Percentiles rank a stretch among this genome's conserved stretches.
Conservation (phyloP, 2,888 invertebrate species). For the Heterodera filipjevi region DNA sequence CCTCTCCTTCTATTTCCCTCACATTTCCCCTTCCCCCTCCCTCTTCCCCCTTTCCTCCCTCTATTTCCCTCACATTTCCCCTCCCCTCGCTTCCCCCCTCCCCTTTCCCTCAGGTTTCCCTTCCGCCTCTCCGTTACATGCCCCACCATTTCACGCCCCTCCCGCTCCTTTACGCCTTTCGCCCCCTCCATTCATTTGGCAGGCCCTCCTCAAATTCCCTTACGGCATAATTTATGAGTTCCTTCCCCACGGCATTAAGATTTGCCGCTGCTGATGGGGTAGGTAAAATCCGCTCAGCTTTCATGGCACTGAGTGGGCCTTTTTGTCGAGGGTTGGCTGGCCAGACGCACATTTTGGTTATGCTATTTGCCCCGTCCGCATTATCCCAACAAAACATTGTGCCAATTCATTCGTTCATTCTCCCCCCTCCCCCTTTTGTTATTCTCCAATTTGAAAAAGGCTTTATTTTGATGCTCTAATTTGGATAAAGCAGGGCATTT, state of each 20-base stretch:
- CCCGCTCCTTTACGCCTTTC: neutral
- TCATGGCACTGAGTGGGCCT: neutral
- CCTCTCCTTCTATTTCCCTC: too few relatives aligned
- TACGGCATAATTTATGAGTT: constrained; percentile 31
- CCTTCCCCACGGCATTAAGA: neutral
- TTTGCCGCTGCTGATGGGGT: neutral
- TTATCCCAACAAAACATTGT: neutral
- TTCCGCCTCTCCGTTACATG: neutral
- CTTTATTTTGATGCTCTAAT: neutral
- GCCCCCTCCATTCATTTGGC: neutral
- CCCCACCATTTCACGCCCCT: neutral
- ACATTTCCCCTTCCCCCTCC: too few relatives aligned
- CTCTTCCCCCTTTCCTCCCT: too few relatives aligned
- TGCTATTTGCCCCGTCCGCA: neutral
- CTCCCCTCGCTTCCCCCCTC: neutral
- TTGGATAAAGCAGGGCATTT: neutral
- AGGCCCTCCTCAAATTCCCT: constrained; percentile 17
- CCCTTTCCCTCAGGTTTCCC: neutral
- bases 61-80: too few relatives aligned
- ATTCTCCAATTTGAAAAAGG: too few relatives aligned
- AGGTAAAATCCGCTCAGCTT: constrained; percentile 18
- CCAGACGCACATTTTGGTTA: neutral
- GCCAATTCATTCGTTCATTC: neutral
- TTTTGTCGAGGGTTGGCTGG: neutral
- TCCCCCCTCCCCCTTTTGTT: neutral